Evolutionary conservation across 2,888 invertebrate genomes (phyloP).

Genomic region (Scaptomyza caliginosa): DNA sequence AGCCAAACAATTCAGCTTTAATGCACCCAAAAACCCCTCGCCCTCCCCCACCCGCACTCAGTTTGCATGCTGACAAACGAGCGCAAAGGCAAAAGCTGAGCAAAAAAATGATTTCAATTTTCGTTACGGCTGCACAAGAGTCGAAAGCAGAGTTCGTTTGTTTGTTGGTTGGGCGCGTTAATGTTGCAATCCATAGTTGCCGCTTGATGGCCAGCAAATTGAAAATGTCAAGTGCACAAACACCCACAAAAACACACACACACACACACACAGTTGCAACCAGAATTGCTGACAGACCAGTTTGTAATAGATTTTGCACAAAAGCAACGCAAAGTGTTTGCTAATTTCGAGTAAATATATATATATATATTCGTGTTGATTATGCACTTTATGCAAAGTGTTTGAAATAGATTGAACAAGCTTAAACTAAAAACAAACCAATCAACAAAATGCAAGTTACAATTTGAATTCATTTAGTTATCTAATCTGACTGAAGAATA

Average conservation of each 20-base stretch:
- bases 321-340: not conserved
- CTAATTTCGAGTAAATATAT: slow-evolving; percentile 3
- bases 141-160: slow-evolving; percentile 14
- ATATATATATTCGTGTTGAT: not conserved
- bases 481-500: no score
- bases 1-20: slow-evolving; percentile 24
- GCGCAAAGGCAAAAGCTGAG: not conserved
- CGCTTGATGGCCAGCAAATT: slow-evolving; percentile 71
- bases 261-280: slow-evolving; percentile 3
- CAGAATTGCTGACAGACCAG: slow-evolving; percentile 3
- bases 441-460: no score
- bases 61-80: slow-evolving; percentile 39
- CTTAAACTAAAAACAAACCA: no score
- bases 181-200: slow-evolving; percentile 63
- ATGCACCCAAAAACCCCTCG: slow-evolving; percentile 12
- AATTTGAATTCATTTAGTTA: no score
- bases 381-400: no score
- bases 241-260: not conserved
- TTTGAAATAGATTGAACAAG: no score
- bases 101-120: slow-evolving; percentile 13
- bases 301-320: not conserved
- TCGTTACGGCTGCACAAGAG: slow-evolving; percentile 2
- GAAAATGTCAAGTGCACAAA: slow-evolving; percentile 71
- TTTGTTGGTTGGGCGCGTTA: slow-evolving; percentile 31
- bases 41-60: not conserved